phyloP scores from a whole-genome alignment of 2,888 invertebrate species.

The Heteropelma amictum region DNA sequence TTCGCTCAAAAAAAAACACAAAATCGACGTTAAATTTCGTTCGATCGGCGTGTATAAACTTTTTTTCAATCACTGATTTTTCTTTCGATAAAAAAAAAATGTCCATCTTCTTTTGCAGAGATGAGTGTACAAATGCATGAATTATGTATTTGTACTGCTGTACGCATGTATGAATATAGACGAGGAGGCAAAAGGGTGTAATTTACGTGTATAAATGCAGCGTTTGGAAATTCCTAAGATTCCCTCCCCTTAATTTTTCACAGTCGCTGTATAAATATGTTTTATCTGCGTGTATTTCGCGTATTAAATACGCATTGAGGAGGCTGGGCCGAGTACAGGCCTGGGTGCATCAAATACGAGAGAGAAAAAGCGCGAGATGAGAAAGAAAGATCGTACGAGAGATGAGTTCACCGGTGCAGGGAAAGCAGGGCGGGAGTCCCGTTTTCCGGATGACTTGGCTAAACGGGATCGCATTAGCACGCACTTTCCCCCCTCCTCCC shows the following conservation, averaged over 20 bases:
- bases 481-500: conserved; percentile 66
- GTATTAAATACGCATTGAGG: conserved; percentile 35
- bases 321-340: conserved; percentile 20
- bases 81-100: no score
- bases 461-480: conserved; percentile 77
- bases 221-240: background rate
- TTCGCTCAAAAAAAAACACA: no score
- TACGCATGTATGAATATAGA: background rate
- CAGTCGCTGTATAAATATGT: no score
- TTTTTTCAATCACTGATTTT: no score
- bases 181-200: background rate
- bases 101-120: no score
- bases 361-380: conserved; percentile 9
- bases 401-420: conserved; percentile 54
- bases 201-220: background rate
- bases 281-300: background rate
- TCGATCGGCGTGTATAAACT: no score
- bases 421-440: conserved; percentile 73
- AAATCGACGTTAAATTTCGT: no score
- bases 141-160: background rate
- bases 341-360: no score
- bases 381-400: conserved; percentile 27
- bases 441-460: conserved; percentile 78
- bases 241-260: background rate
- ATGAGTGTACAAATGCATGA: no score